Evolutionary conservation across 2,888 invertebrate genomes (phyloP).

Genomic region (Sisyra nigra): DNA sequence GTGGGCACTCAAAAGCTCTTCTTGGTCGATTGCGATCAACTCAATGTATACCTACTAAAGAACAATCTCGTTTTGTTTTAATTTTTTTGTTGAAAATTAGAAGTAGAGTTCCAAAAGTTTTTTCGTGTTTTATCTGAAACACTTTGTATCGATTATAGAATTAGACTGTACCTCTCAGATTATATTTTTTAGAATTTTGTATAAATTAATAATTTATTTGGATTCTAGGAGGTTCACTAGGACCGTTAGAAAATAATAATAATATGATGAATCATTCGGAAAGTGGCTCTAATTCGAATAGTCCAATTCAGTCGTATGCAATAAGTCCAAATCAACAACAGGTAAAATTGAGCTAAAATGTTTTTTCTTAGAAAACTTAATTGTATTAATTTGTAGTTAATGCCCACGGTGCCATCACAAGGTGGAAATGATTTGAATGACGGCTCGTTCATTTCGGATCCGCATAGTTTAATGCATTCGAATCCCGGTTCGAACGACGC

Average conservation of each 20-base stretch:
- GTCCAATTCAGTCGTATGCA: constrained; percentile 27
- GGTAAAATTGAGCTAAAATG: constrained; percentile 17
- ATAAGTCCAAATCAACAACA: constrained; percentile 25
- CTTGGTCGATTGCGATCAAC: too few species aligned
- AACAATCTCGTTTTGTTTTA: too few species aligned
- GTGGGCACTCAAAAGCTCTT: too few species aligned
- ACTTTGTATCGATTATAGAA: too few species aligned
- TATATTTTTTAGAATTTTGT: too few species aligned
- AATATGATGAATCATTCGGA: constrained; percentile 28
- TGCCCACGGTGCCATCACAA: not conserved
- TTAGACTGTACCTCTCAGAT: too few species aligned
- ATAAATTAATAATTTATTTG: not conserved
- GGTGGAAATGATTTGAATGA: constrained; percentile 1
- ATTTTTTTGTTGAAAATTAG: too few species aligned
- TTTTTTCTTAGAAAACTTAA: not conserved
- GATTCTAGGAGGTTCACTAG: constrained; percentile 5
- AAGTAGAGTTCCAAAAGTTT: too few species aligned
- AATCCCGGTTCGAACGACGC: not conserved
- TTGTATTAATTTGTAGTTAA: not conserved
- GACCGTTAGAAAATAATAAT: constrained; percentile 25
- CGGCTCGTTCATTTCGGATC: not conserved
- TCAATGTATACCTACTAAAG: too few species aligned
- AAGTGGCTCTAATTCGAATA: constrained; percentile 30
- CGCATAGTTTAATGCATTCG: constrained; percentile 3
- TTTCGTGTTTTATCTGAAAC: too few species aligned